These are phyloP conservation scores for Halocaridina rubra DNA, from an alignment of 2,888 invertebrate species.

Conservation along the genomic window DNA sequence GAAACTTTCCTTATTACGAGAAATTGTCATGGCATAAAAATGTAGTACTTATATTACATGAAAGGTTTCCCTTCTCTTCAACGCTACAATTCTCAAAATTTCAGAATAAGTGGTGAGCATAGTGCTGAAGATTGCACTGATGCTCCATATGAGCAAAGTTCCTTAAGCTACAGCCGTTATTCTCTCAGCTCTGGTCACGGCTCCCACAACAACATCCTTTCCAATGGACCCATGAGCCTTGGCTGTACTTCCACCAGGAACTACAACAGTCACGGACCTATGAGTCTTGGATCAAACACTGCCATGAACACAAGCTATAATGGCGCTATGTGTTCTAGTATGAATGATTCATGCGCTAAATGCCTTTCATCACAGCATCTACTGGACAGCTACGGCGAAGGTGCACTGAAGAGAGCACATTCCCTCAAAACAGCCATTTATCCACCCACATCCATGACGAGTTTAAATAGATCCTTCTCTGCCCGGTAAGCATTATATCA, in stretches of 20 bases:
- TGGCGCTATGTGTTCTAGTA: background rate
- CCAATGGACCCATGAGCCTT: conserved; percentile 36
- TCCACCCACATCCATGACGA: conserved; percentile 59
- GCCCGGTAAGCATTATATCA: conserved; percentile 59
- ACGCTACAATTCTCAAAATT: too few relatives aligned
- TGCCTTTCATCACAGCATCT: conserved; percentile 35
- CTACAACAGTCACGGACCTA: conserved; percentile 9
- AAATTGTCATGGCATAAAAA: too few relatives aligned
- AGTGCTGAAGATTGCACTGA: too few relatives aligned
- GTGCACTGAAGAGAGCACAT: conserved; percentile 14
- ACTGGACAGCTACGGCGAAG: conserved; percentile 9
- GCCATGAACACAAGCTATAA: background rate
- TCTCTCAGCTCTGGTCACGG: conserved; percentile 18
- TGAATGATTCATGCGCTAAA: background rate
- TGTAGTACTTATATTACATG: too few relatives aligned
- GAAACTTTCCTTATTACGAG: too few relatives aligned
- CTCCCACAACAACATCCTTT: conserved; percentile 2
- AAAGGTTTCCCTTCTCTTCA: too few relatives aligned
- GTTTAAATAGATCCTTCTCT: conserved; percentile 61
- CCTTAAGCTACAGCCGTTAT: conserved; percentile 24
- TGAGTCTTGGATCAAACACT: conserved; percentile 17
- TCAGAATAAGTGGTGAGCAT: too few relatives aligned
- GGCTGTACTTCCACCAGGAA: background rate
- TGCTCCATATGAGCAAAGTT: background rate
- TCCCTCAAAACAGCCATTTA: conserved; percentile 44